Conservation (phyloP, 1,140 invertebrate genomes). For the Zaprionus camerounensis region DNA sequence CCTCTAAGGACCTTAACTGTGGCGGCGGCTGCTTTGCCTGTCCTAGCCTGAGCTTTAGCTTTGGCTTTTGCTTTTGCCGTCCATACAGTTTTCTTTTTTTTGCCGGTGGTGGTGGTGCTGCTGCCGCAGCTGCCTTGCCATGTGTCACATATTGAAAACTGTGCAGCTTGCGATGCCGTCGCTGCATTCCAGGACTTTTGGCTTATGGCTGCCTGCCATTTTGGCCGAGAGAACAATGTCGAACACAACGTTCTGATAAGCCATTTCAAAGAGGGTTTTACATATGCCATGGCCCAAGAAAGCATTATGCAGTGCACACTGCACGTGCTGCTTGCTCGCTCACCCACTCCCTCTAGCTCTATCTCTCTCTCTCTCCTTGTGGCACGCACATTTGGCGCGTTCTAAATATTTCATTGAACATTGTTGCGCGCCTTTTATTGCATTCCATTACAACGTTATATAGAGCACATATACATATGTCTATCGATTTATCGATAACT, state of each 20-base stretch:
- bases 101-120: not conserved
- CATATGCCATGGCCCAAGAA: conserved; percentile 61
- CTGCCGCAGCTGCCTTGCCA: conserved; percentile 30
- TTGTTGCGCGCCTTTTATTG: conserved; percentile 65
- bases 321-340: conserved; percentile 31
- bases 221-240: conserved; percentile 53
- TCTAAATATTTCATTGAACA: conserved; percentile 77
- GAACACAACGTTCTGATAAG: conserved; percentile 65
- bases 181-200: conserved; percentile 68
- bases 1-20: not conserved
- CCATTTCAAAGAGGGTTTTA: conserved; percentile 78
- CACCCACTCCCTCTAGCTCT: conserved; percentile 10
- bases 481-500: not conserved
- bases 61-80: conserved; percentile 63
- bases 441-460: conserved; percentile 42
- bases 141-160: conserved; percentile 79
- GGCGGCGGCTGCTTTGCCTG: not conserved
- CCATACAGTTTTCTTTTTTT: conserved; percentile 24
- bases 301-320: conserved; percentile 26
- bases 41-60: conserved; percentile 2
- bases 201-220: conserved; percentile 65
- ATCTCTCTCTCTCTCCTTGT: conserved; percentile 4
- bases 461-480: not conserved
- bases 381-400: conserved; percentile 17
- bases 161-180: conserved; percentile 51